Conservation (phyloP, 2,113 vertebrate species). For the Periophthalmodon schlosseri region DNA sequence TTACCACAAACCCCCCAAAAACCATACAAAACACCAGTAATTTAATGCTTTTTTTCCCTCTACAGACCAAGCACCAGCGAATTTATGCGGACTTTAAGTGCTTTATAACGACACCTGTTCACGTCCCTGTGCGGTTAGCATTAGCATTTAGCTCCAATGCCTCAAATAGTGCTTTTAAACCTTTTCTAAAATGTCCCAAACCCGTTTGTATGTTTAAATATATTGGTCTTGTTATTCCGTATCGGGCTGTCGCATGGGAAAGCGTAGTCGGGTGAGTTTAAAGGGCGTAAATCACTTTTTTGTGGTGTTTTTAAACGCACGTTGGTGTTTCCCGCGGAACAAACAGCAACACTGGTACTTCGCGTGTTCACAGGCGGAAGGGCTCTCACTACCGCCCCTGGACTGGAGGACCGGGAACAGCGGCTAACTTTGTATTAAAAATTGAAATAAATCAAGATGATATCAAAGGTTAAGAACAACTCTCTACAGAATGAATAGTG, state of each 20-base stretch:
- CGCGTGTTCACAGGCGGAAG: background rate
- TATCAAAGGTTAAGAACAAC: no score
- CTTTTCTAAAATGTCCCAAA: no score
- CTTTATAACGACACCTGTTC: background rate
- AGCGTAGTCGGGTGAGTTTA: background rate
- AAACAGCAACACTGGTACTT: background rate
- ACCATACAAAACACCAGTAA: background rate
- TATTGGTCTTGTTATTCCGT: background rate
- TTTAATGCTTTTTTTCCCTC: background rate
- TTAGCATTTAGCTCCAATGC: background rate
- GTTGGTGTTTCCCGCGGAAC: conserved; percentile 1
- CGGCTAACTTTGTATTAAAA: no score
- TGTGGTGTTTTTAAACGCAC: background rate
- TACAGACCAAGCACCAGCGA: background rate
- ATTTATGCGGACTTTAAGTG: background rate
- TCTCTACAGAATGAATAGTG: no score
- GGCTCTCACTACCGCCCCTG: background rate
- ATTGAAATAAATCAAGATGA: no score
- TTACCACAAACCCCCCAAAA: background rate
- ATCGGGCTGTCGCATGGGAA: background rate
- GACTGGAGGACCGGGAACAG: no score
- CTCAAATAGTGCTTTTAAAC: background rate
- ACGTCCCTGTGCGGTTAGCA: background rate
- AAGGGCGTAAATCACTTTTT: background rate
- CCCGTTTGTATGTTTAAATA: no score